Percentiles rank a stretch among this genome's conserved stretches.
Conservation (phyloP, 2,888 invertebrate genomes). For the Pachycephus smyrnensis region DNA sequence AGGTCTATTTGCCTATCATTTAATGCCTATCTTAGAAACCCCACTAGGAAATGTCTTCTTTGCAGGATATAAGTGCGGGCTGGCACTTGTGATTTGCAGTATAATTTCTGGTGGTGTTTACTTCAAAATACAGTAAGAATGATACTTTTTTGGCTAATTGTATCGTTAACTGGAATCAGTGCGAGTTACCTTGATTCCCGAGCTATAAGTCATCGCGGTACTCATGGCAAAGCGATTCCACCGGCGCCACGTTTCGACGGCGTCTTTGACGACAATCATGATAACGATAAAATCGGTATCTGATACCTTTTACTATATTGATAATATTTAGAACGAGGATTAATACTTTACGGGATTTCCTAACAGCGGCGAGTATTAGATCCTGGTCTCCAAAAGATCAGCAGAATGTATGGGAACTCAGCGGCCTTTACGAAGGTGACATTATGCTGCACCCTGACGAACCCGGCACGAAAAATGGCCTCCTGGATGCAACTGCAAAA, state of each 20-base stretch:
- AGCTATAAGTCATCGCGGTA: conserved; percentile 17
- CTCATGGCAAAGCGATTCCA: conserved; percentile 29
- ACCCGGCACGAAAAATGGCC: conserved; percentile 62
- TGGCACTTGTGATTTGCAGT: neutral
- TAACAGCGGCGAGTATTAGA: conserved; percentile 52
- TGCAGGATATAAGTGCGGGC: neutral
- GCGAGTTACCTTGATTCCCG: neutral
- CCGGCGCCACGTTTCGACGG: conserved; percentile 42
- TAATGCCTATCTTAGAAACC: neutral
- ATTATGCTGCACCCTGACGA: conserved; percentile 69
- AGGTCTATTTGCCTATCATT: neutral
- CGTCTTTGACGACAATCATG: conserved; percentile 35
- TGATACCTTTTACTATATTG: neutral
- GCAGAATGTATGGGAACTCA: conserved; percentile 71
- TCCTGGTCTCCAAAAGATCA: conserved; percentile 68
- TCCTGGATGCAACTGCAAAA: conserved; percentile 65
- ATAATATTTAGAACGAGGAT: conserved; percentile 2
- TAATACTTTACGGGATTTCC: neutral
- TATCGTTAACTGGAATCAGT: neutral
- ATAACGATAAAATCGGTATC: conserved; percentile 44
- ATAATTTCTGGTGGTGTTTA: neutral
- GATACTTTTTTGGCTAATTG: neutral
- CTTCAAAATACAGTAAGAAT: neutral
- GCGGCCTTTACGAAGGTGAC: conserved; percentile 73
- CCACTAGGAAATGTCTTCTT: neutral